Evolutionary conservation across 1,140 invertebrate species (phyloP).

Genomic region (Drosophila paulistorum): DNA sequence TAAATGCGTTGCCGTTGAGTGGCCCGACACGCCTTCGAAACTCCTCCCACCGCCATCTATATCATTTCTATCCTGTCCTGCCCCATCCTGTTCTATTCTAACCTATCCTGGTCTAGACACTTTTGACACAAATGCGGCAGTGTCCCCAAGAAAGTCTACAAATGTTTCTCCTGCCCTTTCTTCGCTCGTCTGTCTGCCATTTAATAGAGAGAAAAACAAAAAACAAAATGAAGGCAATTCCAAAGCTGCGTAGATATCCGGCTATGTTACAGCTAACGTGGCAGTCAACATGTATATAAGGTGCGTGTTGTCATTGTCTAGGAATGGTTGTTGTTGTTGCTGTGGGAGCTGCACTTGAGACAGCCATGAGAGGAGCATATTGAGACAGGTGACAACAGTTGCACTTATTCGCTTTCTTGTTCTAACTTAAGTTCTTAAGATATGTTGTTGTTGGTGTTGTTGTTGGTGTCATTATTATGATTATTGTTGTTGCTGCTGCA

Average conservation of each 20-base stretch:
- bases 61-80: conserved; percentile 17
- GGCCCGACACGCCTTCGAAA: conserved; percentile 37
- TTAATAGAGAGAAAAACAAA: conserved; percentile 52
- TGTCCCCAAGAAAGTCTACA: conserved; percentile 60
- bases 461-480: conserved; percentile 27
- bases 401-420: conserved; percentile 50
- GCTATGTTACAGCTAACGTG: conserved; percentile 27
- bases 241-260: conserved; percentile 79
- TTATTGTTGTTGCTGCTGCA: conserved; percentile 25
- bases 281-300: conserved; percentile 28
- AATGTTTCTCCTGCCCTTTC: conserved; percentile 32
- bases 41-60: conserved; percentile 25
- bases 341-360: conserved; percentile 66
- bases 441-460: conserved; percentile 32
- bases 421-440: conserved; percentile 5
- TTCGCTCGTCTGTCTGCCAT: conserved; percentile 59
- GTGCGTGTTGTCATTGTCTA: conserved; percentile 75
- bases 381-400: conserved; percentile 77
- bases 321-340: conserved; percentile 20
- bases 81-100: neutral
- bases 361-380: conserved; percentile 74
- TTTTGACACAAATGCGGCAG: conserved; percentile 76
- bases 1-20: conserved; percentile 61
- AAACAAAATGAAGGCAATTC: conserved; percentile 64
- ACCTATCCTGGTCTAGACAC: conserved; percentile 67